Percentiles rank a stretch among this genome's conserved stretches.
Conservation (phyloP, 2,113 vertebrate genomes). For the Alouatta palliata region DNA sequence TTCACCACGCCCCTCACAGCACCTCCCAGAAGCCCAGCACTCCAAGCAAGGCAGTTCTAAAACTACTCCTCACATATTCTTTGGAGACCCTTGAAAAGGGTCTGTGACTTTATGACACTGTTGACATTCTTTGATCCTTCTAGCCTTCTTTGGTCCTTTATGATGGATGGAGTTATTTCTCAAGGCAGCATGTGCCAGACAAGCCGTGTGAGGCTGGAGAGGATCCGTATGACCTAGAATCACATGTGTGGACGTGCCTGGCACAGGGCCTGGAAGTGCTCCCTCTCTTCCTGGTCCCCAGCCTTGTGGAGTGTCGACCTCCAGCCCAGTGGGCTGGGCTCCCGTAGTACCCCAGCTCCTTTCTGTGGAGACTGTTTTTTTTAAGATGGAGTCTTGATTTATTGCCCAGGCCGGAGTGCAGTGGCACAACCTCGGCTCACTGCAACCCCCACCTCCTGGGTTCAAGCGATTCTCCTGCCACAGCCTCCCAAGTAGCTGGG, state of each 20-base stretch:
- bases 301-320: background rate
- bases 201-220: background rate
- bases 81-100: background rate
- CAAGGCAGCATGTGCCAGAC: background rate
- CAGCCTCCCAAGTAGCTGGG: too few species aligned
- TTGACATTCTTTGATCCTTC: background rate
- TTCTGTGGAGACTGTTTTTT: background rate
- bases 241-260: background rate
- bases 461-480: too few species aligned
- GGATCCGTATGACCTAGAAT: accelerated
- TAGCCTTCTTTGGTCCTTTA: background rate
- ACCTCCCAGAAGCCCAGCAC: background rate
- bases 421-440: too few species aligned
- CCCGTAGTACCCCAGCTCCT: background rate
- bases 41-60: background rate
- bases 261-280: background rate
- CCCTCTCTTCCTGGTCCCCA: background rate
- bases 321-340: background rate
- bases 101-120: background rate
- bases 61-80: background rate
- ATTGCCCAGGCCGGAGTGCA: too few species aligned
- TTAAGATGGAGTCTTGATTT: too few species aligned
- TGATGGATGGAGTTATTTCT: background rate
- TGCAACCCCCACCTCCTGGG: too few species aligned
- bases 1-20: accelerated